A percentile compares a stretch with the other conserved stretches of the same genome.
Evolutionary conservation across 1,140 invertebrate species (phyloP).

Genomic region (Palaemon carinicauda): DNA sequence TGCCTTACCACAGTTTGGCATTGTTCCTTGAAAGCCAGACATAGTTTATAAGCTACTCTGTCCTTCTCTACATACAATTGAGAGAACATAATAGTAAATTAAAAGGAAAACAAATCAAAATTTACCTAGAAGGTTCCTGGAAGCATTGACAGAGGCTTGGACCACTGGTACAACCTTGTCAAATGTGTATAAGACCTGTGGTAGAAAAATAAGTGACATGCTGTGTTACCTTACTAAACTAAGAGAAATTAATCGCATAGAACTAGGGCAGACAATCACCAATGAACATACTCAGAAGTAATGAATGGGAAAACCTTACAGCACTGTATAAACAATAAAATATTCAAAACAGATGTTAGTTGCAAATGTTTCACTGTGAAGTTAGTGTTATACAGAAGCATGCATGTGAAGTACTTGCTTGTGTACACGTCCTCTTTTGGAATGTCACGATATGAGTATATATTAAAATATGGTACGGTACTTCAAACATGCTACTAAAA

Average conservation of each 20-base stretch:
- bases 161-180: conserved; percentile 73
- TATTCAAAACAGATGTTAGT: no score
- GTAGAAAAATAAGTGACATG: conserved; percentile 61
- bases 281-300: no score
- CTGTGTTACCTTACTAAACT: neutral
- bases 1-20: no score
- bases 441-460: no score
- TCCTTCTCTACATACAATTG: no score
- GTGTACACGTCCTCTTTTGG: no score
- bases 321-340: neutral
- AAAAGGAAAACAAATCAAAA: neutral
- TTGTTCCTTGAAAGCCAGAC: no score
- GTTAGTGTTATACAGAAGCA: neutral
- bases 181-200: conserved; percentile 72
- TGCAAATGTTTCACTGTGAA: neutral
- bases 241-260: neutral
- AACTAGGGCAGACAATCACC: neutral
- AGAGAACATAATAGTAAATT: no score
- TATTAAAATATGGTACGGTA: no score
- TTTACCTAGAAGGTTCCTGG: conserved; percentile 71
- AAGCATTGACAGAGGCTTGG: conserved; percentile 80
- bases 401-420: neutral
- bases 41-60: no score
- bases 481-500: no score
- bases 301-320: no score